Evolutionary conservation across 1,140 invertebrate species (phyloP), one percentile per base, ranked within the genome.

Genomic region (Drosophila burlai): DNA sequence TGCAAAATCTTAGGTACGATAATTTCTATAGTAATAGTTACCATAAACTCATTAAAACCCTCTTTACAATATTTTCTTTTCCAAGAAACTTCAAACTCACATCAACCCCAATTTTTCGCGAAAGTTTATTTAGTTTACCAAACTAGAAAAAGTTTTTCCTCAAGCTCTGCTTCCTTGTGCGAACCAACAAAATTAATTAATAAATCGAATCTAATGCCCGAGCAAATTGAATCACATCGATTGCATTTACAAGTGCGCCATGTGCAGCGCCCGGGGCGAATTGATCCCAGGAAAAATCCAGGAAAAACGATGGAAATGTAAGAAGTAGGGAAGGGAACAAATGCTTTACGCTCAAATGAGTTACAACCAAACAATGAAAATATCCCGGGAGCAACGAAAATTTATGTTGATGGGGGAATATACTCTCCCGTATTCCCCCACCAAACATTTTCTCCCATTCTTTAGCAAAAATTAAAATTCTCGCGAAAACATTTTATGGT

Each of bases 261-360:
- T 80, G 67, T 66, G 61, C 76, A 66, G 21, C 47, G 49, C 67
- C 66, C 59, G 29, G 43, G 77, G 85, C 47, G 26, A 74, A 58
- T 42, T 62, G 45, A 61, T 54, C 31, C 24, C 40, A 29, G 38
- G 46, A 15, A 46, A 66, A 42, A 68, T 46, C 24, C 40, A 11
- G 58, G 61, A 64, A 58, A 57, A 72, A 63, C 43, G 7, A 26
- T 47, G 36, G 24, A 15, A 62, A 46, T 54, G 18, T 42, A 73
- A 46, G 64, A 16, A 38, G 29, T 31, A 46, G 54, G 52, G 62
- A 64, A 75, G 47, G 49, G 50, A 63, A 59, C 55, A 67, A 57
- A 87, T 78, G 81, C 77, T 89, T 90, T 77, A 74, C 71, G 81
- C 81, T 76, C 69, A 85, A 89, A 89, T 89, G 85, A 89, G 83